phyloP scores from a whole-genome alignment of 37 sponge, comb jelly and placozoan genomes.

The Theonella swinhoei region DNA sequence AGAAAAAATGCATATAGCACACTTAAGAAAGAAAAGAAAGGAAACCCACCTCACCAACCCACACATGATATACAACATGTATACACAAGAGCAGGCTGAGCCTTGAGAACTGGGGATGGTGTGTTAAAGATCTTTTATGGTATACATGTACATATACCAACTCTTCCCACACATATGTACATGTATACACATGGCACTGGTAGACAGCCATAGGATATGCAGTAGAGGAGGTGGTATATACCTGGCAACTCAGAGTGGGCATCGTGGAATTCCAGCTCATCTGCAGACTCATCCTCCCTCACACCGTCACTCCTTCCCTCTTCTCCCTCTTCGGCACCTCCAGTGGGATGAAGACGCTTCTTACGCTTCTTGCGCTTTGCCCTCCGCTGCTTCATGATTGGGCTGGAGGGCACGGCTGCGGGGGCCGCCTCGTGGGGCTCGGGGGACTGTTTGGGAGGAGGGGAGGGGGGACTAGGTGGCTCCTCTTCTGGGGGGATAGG shows the following conservation, averaged over 20 bases:
- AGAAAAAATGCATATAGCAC: neutral
- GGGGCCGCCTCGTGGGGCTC: neutral
- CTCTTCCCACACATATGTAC: no score
- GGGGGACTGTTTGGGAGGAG: neutral
- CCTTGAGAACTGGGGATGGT: no score
- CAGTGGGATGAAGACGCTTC: neutral
- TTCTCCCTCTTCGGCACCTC: neutral
- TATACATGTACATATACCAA: no score
- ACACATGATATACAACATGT: no score
- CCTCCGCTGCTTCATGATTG: conserved; percentile 1
- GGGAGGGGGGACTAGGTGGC: neutral
- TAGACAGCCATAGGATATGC: no score
- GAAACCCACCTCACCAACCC: no score
- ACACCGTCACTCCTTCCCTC: neutral
- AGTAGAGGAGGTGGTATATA: no score
- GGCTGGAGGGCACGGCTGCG: neutral
- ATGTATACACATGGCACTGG: no score
- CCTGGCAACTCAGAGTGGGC: conserved; percentile 25
- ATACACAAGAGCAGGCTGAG: no score
- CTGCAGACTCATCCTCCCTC: neutral
- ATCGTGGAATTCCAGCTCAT: conserved; percentile 18
- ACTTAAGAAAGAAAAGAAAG: no score
- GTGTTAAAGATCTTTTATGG: no score
- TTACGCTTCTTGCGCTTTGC: conserved; percentile 9
- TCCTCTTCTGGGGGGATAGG: conserved; percentile 1